phyloP scores from a whole-genome alignment of 2,797 vertebrate genomes.

The Pogoniulus pusillus region DNA sequence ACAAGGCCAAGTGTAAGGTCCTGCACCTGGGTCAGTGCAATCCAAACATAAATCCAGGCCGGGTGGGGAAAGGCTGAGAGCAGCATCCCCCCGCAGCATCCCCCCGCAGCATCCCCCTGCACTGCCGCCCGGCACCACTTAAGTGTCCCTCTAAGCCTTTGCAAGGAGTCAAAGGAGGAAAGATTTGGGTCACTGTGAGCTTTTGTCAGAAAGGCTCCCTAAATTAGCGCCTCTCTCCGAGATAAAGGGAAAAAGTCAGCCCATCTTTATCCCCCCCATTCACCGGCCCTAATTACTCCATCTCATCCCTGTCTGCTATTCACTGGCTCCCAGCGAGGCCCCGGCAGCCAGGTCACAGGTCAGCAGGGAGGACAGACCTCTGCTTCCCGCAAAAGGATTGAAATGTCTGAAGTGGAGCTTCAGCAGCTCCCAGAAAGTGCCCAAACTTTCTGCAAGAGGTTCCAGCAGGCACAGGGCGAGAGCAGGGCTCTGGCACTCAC shows the following conservation, averaged over 20 bases:
- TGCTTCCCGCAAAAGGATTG: slow-evolving; percentile 2
- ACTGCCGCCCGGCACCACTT: accelerated
- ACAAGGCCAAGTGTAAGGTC: too few species aligned
- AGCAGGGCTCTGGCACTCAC: not conserved
- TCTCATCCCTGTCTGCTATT: slow-evolving; percentile 48
- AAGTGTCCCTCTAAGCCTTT: not conserved
- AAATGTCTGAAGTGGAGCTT: not conserved
- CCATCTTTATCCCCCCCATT: slow-evolving; percentile 31
- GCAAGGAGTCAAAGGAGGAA: not conserved
- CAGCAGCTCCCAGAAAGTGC: not conserved
- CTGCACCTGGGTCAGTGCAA: too few species aligned
- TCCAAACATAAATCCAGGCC: too few species aligned
- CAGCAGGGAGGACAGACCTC: not conserved
- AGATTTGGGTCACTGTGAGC: slow-evolving; percentile 18
- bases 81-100: too few species aligned
- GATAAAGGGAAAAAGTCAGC: slow-evolving; percentile 13
- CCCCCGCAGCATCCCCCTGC: not conserved
- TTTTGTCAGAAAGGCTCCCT: slow-evolving; percentile 11
- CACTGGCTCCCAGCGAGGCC: slow-evolving; percentile 31
- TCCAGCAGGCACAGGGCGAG: not conserved
- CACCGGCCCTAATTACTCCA: not conserved
- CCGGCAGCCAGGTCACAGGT: slow-evolving; percentile 34
- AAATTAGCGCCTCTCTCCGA: slow-evolving; percentile 39
- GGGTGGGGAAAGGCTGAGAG: too few species aligned
- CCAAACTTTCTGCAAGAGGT: not conserved